These are phyloP conservation scores for Gorsachius goisagi DNA, from an alignment of 2,113 vertebrate species.

Conservation along the genomic window DNA sequence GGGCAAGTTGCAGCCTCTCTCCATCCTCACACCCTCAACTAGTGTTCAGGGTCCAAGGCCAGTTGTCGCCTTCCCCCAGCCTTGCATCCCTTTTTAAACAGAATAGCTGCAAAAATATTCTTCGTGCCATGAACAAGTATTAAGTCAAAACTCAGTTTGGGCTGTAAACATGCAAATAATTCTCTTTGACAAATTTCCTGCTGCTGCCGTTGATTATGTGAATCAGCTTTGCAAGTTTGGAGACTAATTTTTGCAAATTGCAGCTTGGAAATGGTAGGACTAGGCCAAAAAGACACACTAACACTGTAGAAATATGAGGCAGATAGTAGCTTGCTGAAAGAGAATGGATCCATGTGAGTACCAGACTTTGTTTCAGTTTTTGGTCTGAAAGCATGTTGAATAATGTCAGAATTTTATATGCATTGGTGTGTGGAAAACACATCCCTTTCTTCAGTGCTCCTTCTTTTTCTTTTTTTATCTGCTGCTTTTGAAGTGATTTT, in stretches of 20 bases:
- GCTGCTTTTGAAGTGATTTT: conserved; percentile 37
- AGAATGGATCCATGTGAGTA: background rate
- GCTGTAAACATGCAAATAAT: background rate
- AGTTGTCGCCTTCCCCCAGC: background rate
- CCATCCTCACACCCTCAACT: background rate
- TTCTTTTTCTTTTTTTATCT: background rate
- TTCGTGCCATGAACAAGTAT: background rate
- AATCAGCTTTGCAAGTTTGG: background rate
- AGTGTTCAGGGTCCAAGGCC: background rate
- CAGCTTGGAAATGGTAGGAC: background rate
- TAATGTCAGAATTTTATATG: background rate
- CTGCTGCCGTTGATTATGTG: background rate
- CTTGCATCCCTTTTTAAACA: background rate
- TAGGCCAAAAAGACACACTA: background rate
- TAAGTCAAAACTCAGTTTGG: background rate
- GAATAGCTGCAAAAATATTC: background rate
- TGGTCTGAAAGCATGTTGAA: background rate
- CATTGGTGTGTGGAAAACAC: background rate
- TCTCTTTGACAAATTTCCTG: conserved; percentile 1
- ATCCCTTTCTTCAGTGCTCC: background rate
- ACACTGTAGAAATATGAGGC: background rate
- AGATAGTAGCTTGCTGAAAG: background rate
- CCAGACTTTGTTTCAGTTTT: background rate
- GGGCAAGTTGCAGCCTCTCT: rapidly evolving
- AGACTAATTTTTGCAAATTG: conserved; percentile 7